Base-by-base conservation (phyloP, 2,797 vertebrate species). In the Macropus fuliginosus region DNA sequence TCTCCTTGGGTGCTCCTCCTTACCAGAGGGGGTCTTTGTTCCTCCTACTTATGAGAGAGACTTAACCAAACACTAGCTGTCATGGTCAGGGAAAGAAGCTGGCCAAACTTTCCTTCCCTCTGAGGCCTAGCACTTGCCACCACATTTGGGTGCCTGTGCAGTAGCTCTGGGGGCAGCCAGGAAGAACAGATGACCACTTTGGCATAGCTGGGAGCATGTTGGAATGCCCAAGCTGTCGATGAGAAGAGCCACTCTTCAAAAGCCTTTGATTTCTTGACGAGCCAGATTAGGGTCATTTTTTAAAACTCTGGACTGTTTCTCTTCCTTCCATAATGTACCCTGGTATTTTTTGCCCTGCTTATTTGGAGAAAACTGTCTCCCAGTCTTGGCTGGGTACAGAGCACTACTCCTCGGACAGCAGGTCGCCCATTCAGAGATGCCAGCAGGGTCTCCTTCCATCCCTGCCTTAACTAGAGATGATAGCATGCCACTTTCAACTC, bases 191-290 rank as follows among this genome's bases (percentile, higher is more conserved):
- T 57, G 96, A 52, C 66, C n/a, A 14, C 74, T 1, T 31, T 87
- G 92, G 95, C 91, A 34, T 40, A 62, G 29, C 3, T 31, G 66
- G 66, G 52, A 87, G 8, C 94, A 93, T 87, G 97, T 95, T 95
- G 97, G 57, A 31, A 50, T 93, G 46, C 92, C 91, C 16, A 94
- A 94, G 89, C 55, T 91, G 96, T 94, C 93, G 91, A 91, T 94
- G 91, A 90, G 93, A 97, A 56, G 50, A 96, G 96, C 34, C 16
- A 55, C 93, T 96, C 95, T 93, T 87, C 91, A 40, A 93, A 87
- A 92, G 54, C 74, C 91, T n/a, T 94, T 91, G 96, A 94, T 54
- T 55, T 90, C 95, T 56, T 93, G 57, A 95, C 91, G 50, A 96
- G 59, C 57, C 56, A 94, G 55, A 29, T 46, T 91, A 91, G 92